Evolutionary conservation across 2,888 invertebrate species (phyloP), one percentile per base, ranked within the genome.

Genomic region (Tipula helvola): DNA sequence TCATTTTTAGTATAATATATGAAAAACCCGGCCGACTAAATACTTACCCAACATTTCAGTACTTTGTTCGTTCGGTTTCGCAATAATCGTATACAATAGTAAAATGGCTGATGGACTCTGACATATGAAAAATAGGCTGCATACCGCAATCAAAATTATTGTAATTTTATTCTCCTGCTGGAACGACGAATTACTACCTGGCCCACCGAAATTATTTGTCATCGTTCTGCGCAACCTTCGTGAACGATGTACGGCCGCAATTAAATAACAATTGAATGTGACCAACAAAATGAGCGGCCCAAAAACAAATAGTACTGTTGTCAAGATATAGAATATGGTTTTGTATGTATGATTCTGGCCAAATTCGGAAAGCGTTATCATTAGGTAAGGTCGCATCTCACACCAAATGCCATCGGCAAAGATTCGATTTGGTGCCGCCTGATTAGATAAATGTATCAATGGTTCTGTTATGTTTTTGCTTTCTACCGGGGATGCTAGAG

Each of bases 141-240:
- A 96, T 16, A 96, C 95, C 0, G 94, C 94, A 87, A 96, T 96
- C 57, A 96, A 91, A 90, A 96, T 95, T 57, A 95, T 92, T 2
- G 96, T 96, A 88, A 96, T 95, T 88, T 95, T 93, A 90, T 95
- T 95, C 89, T 95, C 95, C 89, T 95, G 94, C 3, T 92, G 92
- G 86, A 93, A 92, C 28, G 28, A 28, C 7, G 92, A 91, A 39
- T 91, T n/a, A 52, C 88, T 92, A 89, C 91, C 90, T 90, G 92
- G 83, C 41, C 71, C 84, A 85, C 71, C 85, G 3, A 86, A n/a
- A 44, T 86, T 91, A 89, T 92, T 93, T 10, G 94, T 95, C 93
- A 94, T 93, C 86, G 91, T 91, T 86, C 93, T 92, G 18, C 94
- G 90, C 88, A 92, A 90, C 44, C 90, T 91, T 88, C 93, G 93